Percentiles rank a stretch among this genome's conserved stretches.
Evolutionary conservation across 30 jellyfish, hydroid and myxozoan genomes (phyloP).

Genomic region (Turritopsis rubra): DNA sequence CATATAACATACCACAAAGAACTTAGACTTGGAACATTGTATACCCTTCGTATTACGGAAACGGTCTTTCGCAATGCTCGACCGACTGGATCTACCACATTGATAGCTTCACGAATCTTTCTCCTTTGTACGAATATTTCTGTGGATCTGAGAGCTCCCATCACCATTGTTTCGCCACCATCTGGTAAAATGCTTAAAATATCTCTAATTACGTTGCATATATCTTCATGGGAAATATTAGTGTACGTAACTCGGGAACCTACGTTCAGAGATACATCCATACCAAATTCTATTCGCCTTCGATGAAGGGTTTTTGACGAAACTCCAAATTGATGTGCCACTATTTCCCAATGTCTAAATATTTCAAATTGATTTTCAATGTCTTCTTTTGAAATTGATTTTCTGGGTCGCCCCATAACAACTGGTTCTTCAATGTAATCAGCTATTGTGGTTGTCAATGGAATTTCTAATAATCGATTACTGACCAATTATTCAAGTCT

Average conservation of each 20-base stretch:
- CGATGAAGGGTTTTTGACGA: conserved; percentile 23
- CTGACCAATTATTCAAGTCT: too few species aligned
- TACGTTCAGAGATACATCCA: not conserved
- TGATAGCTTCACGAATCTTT: conserved; percentile 33
- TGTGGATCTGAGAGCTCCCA: conserved; percentile 40
- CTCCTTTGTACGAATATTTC: conserved; percentile 27
- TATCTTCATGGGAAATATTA: conserved; percentile 21
- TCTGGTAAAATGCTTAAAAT: conserved; percentile 22
- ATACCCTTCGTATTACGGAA: conserved; percentile 28
- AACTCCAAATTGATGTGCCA: conserved; percentile 24
- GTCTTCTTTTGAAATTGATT: conserved; percentile 19
- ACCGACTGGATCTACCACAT: conserved; percentile 37
- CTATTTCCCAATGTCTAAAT: conserved; percentile 13
- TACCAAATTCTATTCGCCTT: conserved; percentile 20
- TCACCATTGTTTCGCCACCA: conserved; percentile 40
- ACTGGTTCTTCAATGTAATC: not conserved
- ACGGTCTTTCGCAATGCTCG: conserved; percentile 40
- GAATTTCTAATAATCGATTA: too few species aligned
- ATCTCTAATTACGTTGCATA: conserved; percentile 6
- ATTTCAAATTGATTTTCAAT: conserved; percentile 18
- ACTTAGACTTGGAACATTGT: conserved; percentile 35
- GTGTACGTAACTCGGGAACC: conserved; percentile 33
- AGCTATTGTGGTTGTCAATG: too few species aligned
- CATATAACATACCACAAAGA: conserved; percentile 51
- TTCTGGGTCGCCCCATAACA: conserved; percentile 20